Base-by-base conservation (phyloP, 1,140 invertebrate genomes). In the Cheumatopsyche charites region DNA sequence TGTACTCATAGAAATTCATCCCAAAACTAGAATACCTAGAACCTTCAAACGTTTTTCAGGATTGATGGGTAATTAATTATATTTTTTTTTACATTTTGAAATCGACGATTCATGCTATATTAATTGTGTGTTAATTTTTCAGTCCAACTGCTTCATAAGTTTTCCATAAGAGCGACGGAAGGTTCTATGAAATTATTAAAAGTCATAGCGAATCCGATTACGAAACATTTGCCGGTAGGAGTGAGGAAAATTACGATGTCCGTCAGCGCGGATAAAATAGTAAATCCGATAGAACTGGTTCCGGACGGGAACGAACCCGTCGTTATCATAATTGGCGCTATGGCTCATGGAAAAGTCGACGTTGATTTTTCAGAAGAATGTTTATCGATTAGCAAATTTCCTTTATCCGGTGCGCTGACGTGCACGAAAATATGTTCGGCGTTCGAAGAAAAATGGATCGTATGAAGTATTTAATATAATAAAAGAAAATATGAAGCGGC, bases 31-130 rank as follows among this genome's bases (percentile, higher is more conserved):
- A 79, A 98, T 99, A 80, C 98, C 98, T 0, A 88, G 98, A 78
- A 99, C 98, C 12, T 99, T 97, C 80, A 98, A 98, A 80, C 87
- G 98, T 79, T 99, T 99, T 88, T 95, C 96, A 79, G 97, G 97
- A 47, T 83, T 99, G 15, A 99, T 99, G 91, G 95, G 95, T 97
- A 88, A 83, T 36, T 17, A 62, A 62, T 17, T 36, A 4, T 9
- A 36, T 9, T 4, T 4, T 36, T 36, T 36, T 36, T 3, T 36
- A 36, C 9, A 36, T 36, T 36, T 36, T 36, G 29, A 36, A 36
- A 9, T 36, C 62, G 17, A 67, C 7, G 2, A 4, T 62, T 62
- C 19, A 62, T 15, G 29, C 11, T 63, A n/a, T 25, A 36, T 63
- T 63, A 36, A 63, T 65, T 25, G 58, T 7, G 9, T 25, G 5